Evolutionary conservation across 2,888 invertebrate species (phyloP).

Genomic region (Eubasilissa splendida): DNA sequence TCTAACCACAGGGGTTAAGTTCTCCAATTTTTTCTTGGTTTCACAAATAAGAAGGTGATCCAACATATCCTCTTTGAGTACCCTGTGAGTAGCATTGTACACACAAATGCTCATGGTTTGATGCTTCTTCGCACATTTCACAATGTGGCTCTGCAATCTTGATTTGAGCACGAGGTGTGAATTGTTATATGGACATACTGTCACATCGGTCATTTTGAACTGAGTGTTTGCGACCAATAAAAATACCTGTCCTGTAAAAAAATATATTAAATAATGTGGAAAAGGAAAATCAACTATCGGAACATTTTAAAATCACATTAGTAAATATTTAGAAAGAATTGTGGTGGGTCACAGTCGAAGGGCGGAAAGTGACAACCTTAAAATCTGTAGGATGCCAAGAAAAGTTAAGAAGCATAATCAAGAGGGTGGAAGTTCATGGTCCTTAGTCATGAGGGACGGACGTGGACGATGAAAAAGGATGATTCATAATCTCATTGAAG

Average conservation of each 20-base stretch:
- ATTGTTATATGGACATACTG: slow-evolving; percentile 60
- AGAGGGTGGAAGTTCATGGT: too few relatives aligned
- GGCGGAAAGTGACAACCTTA: too few relatives aligned
- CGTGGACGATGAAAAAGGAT: too few relatives aligned
- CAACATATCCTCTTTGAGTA: slow-evolving; percentile 63
- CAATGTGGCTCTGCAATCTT: slow-evolving; percentile 71
- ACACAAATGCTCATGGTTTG: slow-evolving; percentile 70
- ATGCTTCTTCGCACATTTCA: slow-evolving; percentile 71
- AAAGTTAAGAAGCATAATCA: too few relatives aligned
- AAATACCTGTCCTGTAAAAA: background rate
- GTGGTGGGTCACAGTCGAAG: too few relatives aligned
- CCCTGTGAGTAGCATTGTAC: slow-evolving; percentile 72
- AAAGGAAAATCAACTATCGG: too few relatives aligned
- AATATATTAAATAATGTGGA: background rate
- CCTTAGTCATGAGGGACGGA: too few relatives aligned
- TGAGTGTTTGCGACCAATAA: background rate
- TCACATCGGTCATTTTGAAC: slow-evolving; percentile 43
- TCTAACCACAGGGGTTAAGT: background rate
- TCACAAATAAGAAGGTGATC: slow-evolving; percentile 59
- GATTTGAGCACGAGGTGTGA: slow-evolving; percentile 69
- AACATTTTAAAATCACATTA: too few relatives aligned
- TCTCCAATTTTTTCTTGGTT: background rate
- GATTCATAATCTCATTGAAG: too few relatives aligned
- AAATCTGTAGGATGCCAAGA: too few relatives aligned
- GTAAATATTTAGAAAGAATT: too few relatives aligned